Base-by-base conservation (phyloP, 2,888 invertebrate species). In the Agriopis marginaria region DNA sequence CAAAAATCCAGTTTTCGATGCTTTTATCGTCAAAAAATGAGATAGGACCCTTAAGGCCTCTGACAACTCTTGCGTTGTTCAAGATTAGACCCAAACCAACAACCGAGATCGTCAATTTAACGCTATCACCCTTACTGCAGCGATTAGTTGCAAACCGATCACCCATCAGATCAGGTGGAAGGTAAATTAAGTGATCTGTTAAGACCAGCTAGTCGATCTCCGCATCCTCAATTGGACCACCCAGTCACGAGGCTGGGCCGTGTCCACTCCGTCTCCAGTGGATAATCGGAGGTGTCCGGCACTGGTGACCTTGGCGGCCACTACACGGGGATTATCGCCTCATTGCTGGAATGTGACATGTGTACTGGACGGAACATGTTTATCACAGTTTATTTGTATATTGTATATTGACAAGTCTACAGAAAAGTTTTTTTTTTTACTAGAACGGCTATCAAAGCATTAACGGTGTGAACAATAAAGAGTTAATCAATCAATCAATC, bases 241-340 rank as follows among this genome's bases (percentile, higher is more conserved):
- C 75, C 77, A 63, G 75, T 75, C 81, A 79, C 79, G 80, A 72
- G 77, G 70, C 74, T 47, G 51, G 62, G 61, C 59, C 78, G 79
- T 79, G 82, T 71, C 74, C 72, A 73, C 72, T 73, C 65, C 63
- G 70, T 56, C 75, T 68, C 74, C 79, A 84, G 84, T 84, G 83
- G 73, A 80, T 86, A 86, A 86, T 85, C 80, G 82, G 74, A 68
- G 62, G 77, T 81, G 78, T 86, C 86, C 87, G 85, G 82, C 64
- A 44, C 63, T 63, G 51, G 72, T 78, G 84, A 78, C 86, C 86
- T 86, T 86, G 83, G 79, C 56, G 63, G 58, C 58, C 32, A 47
- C 42, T 17, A 32, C 44, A 39, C 47, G 45, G 23, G 58, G 42
- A 70, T 66, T 63, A 54, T 62, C 53, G 66, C 69, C 54, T 54